Evolutionary conservation across 2,888 invertebrate species (phyloP), one percentile per base, ranked within the genome.

Genomic region (Ariolimax columbianus): DNA sequence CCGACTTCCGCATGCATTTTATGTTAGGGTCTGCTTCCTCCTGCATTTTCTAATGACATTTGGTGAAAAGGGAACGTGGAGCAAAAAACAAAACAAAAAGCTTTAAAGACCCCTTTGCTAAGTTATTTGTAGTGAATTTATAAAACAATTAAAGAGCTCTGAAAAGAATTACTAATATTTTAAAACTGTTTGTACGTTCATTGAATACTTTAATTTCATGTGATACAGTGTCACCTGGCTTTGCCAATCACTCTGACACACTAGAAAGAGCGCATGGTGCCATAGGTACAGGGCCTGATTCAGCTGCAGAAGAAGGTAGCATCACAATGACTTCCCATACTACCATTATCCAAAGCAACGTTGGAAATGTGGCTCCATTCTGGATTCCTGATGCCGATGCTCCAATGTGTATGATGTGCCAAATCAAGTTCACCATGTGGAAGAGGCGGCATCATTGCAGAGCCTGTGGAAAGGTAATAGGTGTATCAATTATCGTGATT

Each of bases 331-430:
- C 33, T 36, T 47, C 80, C 40, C 51, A 80, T 38, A 40, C 26
- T 84, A 47, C 43, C 68, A 19, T 63, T 26, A 23, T 63, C 11
- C 87, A 86, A 47, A 86, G 86, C 36, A 89, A 91, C 82, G 93
- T 97, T 83, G 97, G 97, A 0, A 96, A 96, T 92, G 95, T 96
- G 83, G 96, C 97, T 26, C 97, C 97, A 0, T 95, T 96, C 90
- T 98, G 98, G 98, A 96, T 98, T 81, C 97, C 97, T 0, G 98
- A 98, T 93, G 95, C 96, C 6, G 97, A 97, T 90, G 97, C 97
- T 11, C 95, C 95, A n/a, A 95, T 95, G 88, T 98, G 98, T 93
- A 96, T 97, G 96, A 96, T 97, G 89, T 98, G 98, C 93, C 96
- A 96, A 87, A 94, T 95, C 75, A 96, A 96, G 93, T 98, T 97